Base-by-base conservation (phyloP, 35 echinoderm and acorn worm species). In the Ophioderma brevispina region DNA sequence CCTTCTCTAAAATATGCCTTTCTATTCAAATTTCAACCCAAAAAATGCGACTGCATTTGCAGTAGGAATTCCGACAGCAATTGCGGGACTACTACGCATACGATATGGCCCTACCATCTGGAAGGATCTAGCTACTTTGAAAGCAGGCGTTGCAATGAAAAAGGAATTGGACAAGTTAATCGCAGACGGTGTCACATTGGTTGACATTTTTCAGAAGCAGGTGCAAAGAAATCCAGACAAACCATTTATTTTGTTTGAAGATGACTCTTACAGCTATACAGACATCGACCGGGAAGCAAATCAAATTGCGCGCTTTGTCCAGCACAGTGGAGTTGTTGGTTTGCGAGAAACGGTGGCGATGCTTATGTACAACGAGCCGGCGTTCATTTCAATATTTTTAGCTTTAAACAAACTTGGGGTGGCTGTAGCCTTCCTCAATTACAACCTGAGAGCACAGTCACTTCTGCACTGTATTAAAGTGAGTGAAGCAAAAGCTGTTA, bases 371-470 rank as follows among this genome's bases (percentile, higher is more conserved):
- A n/a, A n/a, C n/a, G n/a, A n/a, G n/a, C 92, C 96, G 21, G 89
- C 81, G 6, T 98, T 86, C 77, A 77, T 94, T 18, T 84, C 63
- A 43, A 77, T 80, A 10, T 98, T 85, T 80, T 39, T 98, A 25
- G 96, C 85, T 4, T 86, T 98, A 31, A 81, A 39, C 18, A 98
- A 98, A 55, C 59, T 94, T 15, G 96, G 96, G 11, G 79, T 93
- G 19, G 92, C 75, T 18, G 42, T 76, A 18, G 89, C 89, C 8
- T 52, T 98, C 13, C 40, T 98, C 36, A 98, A 98, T 49, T 89
- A 88, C 33, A 81, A 98, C 33, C 80, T 98, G 6, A 40, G 81
- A 76, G 88, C 84, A 18, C 80, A 84, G 41, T 79, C 96, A 0
- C 56, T 98, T 0, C 21, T 98, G 0, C 89, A 98, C 35, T 94